These are phyloP conservation scores for Synanthedon vespiformis DNA, from an alignment of 2,888 invertebrate genomes.

Conservation along the genomic window DNA sequence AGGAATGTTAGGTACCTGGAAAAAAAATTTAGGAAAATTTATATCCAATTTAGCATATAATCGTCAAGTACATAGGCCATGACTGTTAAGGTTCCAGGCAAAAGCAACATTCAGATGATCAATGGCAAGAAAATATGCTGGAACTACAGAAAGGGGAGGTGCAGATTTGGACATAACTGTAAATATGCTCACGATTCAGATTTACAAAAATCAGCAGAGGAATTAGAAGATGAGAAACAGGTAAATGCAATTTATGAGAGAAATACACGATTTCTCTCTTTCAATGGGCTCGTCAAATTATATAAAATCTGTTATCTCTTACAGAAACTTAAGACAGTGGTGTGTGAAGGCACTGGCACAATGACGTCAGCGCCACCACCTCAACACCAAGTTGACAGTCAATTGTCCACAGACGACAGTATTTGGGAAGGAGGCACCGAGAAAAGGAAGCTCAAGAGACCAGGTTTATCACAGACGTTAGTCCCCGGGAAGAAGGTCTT, in stretches of 20 bases:
- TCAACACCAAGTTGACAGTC: conserved; percentile 24
- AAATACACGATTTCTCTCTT: no score
- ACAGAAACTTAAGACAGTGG: conserved; percentile 51
- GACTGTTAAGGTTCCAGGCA: conserved; percentile 72
- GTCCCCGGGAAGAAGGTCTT: conserved; percentile 88
- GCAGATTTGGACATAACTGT: conserved; percentile 92
- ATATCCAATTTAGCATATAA: conserved; percentile 49
- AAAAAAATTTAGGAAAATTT: conserved; percentile 4
- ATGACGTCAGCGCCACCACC: conserved; percentile 44
- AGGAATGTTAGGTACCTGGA: no score
- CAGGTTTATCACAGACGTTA: conserved; percentile 81
- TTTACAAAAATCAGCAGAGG: conserved; percentile 73
- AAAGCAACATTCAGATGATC: conserved; percentile 80
- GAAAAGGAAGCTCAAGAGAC: conserved; percentile 77
- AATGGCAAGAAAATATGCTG: conserved; percentile 93
- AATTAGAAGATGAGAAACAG: conserved; percentile 70
- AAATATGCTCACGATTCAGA: conserved; percentile 93
- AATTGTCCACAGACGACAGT: conserved; percentile 45
- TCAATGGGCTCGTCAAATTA: not conserved
- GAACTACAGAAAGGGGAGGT: conserved; percentile 91
- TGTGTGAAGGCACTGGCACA: conserved; percentile 53
- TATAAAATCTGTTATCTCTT: conserved; percentile 7
- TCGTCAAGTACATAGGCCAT: conserved; percentile 71
- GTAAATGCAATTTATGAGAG: conserved; percentile 9
- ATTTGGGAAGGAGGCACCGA: conserved; percentile 62